Percentiles rank a stretch among this genome's conserved stretches.
phyloP scores from a whole-genome alignment of 2,888 invertebrate genomes.

The Noctua fimbriata region DNA sequence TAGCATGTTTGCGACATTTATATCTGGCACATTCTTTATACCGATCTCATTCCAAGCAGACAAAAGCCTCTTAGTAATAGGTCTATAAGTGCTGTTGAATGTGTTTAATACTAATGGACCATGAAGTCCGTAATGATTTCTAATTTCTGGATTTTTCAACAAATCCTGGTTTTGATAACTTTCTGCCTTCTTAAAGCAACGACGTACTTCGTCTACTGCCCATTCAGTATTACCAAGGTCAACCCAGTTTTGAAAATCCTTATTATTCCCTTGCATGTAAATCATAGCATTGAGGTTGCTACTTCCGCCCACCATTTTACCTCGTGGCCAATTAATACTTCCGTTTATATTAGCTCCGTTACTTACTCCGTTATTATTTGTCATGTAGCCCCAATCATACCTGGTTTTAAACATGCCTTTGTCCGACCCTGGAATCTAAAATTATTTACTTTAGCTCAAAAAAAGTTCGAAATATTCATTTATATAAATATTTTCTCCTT shows the following conservation, averaged over 20 bases:
- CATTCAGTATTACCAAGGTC: slow-evolving; percentile 89
- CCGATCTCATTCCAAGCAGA: slow-evolving; percentile 77
- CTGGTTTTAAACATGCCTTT: slow-evolving; percentile 72
- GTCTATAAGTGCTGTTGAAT: slow-evolving; percentile 82
- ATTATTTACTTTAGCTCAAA: background rate
- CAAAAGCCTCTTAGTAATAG: slow-evolving; percentile 74
- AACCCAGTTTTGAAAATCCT: slow-evolving; percentile 89
- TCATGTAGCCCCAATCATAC: slow-evolving; percentile 96
- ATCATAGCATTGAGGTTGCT: slow-evolving; percentile 90
- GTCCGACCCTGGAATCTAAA: slow-evolving; percentile 72
- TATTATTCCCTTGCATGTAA: slow-evolving; percentile 87
- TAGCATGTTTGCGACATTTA: slow-evolving; percentile 82
- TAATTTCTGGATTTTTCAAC: slow-evolving; percentile 65
- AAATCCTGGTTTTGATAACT: slow-evolving; percentile 76
- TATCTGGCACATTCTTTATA: slow-evolving; percentile 78
- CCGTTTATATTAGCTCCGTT: slow-evolving; percentile 91
- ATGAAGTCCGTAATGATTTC: slow-evolving; percentile 78
- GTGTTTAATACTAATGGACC: slow-evolving; percentile 86
- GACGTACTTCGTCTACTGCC: slow-evolving; percentile 86
- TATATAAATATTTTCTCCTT: rapidly evolving
- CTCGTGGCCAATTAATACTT: slow-evolving; percentile 89
- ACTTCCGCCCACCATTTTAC: slow-evolving; percentile 91
- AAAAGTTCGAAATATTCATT: background rate
- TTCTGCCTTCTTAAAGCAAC: slow-evolving; percentile 89
- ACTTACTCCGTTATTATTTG: slow-evolving; percentile 93